Percentiles rank a stretch among this genome's conserved stretches.
Evolutionary conservation across 2,888 invertebrate genomes (phyloP).

Genomic region (Agonopterix arenella): DNA sequence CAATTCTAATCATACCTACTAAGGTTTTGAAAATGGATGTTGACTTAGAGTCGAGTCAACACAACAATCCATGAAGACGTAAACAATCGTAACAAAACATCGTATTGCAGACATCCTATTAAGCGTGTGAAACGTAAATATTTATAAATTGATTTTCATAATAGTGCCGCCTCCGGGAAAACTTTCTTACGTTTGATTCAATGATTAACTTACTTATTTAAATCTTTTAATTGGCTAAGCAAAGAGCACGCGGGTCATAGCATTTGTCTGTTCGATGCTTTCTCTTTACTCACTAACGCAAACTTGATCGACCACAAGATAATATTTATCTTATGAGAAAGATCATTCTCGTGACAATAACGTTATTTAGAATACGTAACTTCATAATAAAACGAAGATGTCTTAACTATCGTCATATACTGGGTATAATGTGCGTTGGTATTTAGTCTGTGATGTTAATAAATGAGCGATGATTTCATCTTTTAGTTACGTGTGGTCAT

Average conservation of each 20-base stretch:
- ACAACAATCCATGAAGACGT: background rate
- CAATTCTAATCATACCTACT: no score
- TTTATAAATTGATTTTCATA: constrained; percentile 13
- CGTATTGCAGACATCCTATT: background rate
- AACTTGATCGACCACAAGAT: constrained; percentile 17
- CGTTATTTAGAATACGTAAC: background rate
- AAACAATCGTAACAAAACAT: background rate
- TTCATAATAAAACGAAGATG: no score
- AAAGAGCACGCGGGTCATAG: constrained; percentile 15
- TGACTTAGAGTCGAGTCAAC: no score
- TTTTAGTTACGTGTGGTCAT: constrained; percentile 2
- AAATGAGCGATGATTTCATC: constrained; percentile 21
- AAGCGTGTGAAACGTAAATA: background rate
- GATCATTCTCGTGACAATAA: constrained; percentile 13
- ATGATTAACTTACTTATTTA: constrained; percentile 12
- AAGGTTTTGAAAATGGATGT: no score
- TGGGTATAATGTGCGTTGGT: no score
- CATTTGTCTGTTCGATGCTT: constrained; percentile 19
- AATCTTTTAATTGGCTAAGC: constrained; percentile 22
- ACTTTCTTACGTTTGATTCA: constrained; percentile 20
- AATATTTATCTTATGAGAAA: constrained; percentile 21
- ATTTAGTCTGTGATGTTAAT: background rate
- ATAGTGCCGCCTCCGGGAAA: constrained; percentile 14
- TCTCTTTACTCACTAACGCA: constrained; percentile 16
- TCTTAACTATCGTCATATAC: no score